Conservation (phyloP, 2,113 vertebrate species). For the Ptilonorhynchus violaceus region DNA sequence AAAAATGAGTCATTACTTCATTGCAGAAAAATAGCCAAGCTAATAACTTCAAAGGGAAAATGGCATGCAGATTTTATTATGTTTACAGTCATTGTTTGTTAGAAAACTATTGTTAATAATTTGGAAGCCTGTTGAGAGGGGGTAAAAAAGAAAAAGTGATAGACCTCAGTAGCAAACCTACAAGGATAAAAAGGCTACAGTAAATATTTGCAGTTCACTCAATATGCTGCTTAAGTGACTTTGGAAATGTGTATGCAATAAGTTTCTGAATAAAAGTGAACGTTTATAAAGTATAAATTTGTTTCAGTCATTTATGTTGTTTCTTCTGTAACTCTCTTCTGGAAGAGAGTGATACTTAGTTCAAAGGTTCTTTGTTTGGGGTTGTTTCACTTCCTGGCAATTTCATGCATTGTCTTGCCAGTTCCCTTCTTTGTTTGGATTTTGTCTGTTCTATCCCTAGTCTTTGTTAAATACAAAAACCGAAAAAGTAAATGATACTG, state of each 20-base stretch:
- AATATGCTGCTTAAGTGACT: background rate
- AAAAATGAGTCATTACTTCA: background rate
- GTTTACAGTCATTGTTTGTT: background rate
- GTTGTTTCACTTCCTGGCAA: background rate
- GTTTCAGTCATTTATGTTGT: background rate
- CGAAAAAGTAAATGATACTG: background rate
- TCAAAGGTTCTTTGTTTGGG: background rate
- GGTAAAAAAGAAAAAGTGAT: background rate
- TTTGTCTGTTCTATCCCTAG: background rate
- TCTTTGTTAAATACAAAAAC: background rate
- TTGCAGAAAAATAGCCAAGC: background rate
- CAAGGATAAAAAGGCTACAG: background rate
- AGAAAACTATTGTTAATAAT: background rate
- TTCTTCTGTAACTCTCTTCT: background rate
- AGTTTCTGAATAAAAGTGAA: constrained; percentile 23
- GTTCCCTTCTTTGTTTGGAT: background rate
- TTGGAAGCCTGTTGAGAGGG: background rate
- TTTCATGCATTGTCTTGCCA: background rate
- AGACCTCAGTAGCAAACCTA: background rate
- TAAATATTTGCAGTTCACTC: background rate
- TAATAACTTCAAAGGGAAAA: background rate
- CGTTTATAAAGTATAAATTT: background rate
- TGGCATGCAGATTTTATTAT: background rate
- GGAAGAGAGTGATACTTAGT: background rate
- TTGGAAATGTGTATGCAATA: background rate